A percentile compares a stretch with the other conserved stretches of the same genome.
phyloP scores from a whole-genome alignment of 2,113 vertebrate genomes.

The mouse (Mus musculus) region DNA sequence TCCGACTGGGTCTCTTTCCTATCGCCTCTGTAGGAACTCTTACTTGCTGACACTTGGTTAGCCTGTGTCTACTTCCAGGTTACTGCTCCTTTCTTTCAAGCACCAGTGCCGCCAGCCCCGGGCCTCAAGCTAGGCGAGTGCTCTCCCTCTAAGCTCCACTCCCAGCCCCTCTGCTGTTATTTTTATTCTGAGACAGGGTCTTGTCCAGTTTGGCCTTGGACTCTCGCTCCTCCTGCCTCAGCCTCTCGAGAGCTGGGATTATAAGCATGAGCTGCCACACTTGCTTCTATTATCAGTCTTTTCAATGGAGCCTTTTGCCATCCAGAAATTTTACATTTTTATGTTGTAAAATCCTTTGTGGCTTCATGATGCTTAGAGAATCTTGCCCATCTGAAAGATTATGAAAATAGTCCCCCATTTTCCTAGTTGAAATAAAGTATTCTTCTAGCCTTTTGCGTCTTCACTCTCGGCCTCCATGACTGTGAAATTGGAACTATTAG shows the following conservation, averaged over 20 bases:
- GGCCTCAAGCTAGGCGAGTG: not conserved
- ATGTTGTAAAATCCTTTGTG: conserved; percentile 44
- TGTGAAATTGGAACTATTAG: not conserved
- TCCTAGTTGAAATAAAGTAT: conserved; percentile 51
- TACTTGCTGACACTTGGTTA: conserved; percentile 54
- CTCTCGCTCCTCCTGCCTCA: not conserved
- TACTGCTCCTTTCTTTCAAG: not conserved
- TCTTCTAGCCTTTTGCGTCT: not conserved
- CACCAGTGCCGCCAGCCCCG: not conserved
- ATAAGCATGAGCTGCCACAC: not conserved
- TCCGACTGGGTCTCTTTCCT: conserved; percentile 11
- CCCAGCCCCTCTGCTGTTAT: not conserved
- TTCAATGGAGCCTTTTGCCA: not conserved
- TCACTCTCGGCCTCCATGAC: not conserved
- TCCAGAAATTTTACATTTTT: conserved; percentile 62
- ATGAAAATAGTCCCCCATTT: conserved; percentile 30
- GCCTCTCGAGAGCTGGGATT: not conserved
- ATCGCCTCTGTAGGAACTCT: conserved; percentile 20
- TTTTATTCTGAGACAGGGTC: not conserved
- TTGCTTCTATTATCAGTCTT: not conserved
- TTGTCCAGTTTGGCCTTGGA: not conserved
- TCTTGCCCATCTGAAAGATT: conserved; percentile 38
- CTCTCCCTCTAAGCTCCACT: not conserved
- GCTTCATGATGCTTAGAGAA: conserved; percentile 44
- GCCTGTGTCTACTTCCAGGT: conserved; percentile 23